These are phyloP conservation scores for Popillia japonica DNA, from an alignment of 1,140 invertebrate species.

Conservation along the genomic window DNA sequence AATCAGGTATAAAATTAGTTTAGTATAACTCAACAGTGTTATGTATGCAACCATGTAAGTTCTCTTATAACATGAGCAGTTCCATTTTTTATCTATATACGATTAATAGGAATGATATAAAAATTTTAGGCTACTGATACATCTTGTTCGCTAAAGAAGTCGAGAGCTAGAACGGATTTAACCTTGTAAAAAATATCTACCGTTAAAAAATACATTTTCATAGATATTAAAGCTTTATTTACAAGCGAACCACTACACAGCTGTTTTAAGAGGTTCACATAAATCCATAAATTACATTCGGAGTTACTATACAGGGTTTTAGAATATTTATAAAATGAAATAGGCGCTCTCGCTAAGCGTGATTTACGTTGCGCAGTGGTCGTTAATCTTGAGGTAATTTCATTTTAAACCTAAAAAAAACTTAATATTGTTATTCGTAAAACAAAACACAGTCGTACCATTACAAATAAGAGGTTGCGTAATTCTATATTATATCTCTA, in stretches of 20 bases:
- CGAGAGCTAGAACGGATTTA: too few species aligned
- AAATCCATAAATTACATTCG: conserved; percentile 7
- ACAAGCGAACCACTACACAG: neutral
- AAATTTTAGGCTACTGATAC: too few species aligned
- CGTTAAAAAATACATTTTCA: neutral
- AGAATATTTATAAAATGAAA: conserved; percentile 7
- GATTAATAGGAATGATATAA: too few species aligned
- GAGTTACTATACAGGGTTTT: neutral
- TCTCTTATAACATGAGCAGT: too few species aligned
- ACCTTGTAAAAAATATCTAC: too few species aligned
- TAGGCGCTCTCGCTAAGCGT: neutral
- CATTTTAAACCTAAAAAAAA: conserved; percentile 4
- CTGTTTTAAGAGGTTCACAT: neutral
- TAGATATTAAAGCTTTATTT: neutral
- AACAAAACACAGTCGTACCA: neutral
- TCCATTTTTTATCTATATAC: too few species aligned
- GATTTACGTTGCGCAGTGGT: neutral
- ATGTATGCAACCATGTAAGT: too few species aligned
- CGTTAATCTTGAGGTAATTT: conserved; percentile 4
- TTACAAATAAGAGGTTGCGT: neutral
- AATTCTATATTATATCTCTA: neutral
- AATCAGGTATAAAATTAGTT: too few species aligned
- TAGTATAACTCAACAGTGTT: too few species aligned
- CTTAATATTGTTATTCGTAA: neutral
- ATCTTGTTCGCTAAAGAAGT: too few species aligned